Evolutionary conservation across 2,113 vertebrate species (phyloP), one percentile per base, ranked within the genome.

Genomic region (Morone saxatilis): DNA sequence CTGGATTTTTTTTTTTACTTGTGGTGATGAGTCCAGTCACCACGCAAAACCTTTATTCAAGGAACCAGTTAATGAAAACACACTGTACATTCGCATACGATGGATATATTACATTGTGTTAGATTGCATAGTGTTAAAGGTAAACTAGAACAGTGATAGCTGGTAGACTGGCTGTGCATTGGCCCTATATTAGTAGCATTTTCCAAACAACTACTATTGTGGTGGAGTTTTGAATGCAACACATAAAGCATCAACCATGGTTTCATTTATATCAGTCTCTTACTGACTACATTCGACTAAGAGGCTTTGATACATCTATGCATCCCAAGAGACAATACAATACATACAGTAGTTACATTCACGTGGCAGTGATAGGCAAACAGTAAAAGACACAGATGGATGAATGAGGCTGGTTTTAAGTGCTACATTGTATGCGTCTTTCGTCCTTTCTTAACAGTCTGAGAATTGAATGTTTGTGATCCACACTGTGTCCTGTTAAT

Each of bases 31-130:
- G 31, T 90, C 81, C 72, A 79, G 84, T 93, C 90, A 92, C 63
- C 85, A 86, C 81, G 36, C 71, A 85, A 85, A 85, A 78, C 72
- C 31, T 94, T 95, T 94, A 95, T 91, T 95, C 67, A 85, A 71
- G 22, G 81, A 87, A 76, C 54, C 56, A 74, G 20, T 62, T 63
- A 59, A 67, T 90, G 19, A 63, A 80, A 88, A 86, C 10, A 88
- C 60, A 76, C 66, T 82, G 77, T 88, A 93, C 83, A 92, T 75
- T 85, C 40, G 81, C 57, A 73, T 62, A 79, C 3, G 43, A 38
- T 82, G 67, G 73, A 72, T 80, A 85, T 41, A 76, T 73, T 65
- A 76, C 59, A 67, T 62, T 41, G 8, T 8, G 54, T 80, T 86
- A 75, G 51, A 61, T 63, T 81, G 38, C 38, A 81, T 86, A 75